Evolutionary conservation across 2,113 vertebrate genomes (phyloP).

Genomic region (Cercopithecus mona): DNA sequence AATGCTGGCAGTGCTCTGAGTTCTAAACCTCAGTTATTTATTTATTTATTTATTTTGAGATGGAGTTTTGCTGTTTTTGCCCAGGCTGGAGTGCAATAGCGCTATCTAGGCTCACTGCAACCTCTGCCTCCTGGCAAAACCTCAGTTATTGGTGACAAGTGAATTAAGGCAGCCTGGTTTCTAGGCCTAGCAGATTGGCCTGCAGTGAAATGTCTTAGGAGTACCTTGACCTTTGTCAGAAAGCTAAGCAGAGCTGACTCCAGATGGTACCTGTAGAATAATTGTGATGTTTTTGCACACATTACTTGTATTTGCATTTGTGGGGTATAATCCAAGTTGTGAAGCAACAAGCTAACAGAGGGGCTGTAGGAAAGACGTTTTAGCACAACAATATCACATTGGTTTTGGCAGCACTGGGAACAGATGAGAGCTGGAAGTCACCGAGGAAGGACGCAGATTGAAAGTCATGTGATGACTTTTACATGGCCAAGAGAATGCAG

Average conservation of each 20-base stretch:
- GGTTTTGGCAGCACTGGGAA: slow-evolving; percentile 17
- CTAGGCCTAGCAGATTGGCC: slow-evolving; percentile 33
- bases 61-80: too few relatives aligned
- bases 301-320: slow-evolving; percentile 73
- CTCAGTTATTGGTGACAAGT: background rate
- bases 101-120: too few relatives aligned
- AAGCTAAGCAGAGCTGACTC: slow-evolving; percentile 64
- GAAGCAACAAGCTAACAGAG: slow-evolving; percentile 56
- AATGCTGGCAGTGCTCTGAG: background rate
- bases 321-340: slow-evolving; percentile 47
- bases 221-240: slow-evolving; percentile 56
- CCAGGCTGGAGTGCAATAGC: too few relatives aligned
- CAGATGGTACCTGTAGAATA: slow-evolving; percentile 73
- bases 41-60: too few relatives aligned
- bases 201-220: slow-evolving; percentile 46
- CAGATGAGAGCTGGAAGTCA: slow-evolving; percentile 24
- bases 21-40: slow-evolving; percentile 41
- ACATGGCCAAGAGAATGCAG: background rate
- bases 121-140: too few relatives aligned
- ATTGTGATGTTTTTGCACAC: slow-evolving; percentile 53
- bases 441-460: background rate
- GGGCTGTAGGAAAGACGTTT: slow-evolving; percentile 46
- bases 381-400: slow-evolving; percentile 13
- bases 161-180: slow-evolving; percentile 60
- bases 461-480: background rate